Conservation (phyloP, 2,113 vertebrate genomes). For the Lampris incognitus region DNA sequence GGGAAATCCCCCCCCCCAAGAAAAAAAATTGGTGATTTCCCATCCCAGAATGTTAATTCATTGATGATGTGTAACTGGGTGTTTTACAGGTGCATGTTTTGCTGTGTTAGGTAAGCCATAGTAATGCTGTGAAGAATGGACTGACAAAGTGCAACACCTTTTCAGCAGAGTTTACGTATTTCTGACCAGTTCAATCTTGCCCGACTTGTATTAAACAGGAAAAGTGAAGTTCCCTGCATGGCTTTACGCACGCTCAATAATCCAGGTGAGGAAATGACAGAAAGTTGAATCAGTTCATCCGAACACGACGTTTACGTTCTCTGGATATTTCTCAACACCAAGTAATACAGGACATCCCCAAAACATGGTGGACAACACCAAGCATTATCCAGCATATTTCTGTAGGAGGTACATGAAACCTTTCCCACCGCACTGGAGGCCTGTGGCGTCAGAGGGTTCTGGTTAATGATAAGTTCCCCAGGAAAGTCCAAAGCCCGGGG, state of each 20-base stretch:
- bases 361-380: slow-evolving; percentile 15
- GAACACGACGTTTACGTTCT: too few relatives aligned
- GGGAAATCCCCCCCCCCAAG: too few relatives aligned
- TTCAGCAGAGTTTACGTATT: slow-evolving; percentile 1
- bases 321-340: slow-evolving; percentile 19
- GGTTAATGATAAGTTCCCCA: slow-evolving; percentile 66
- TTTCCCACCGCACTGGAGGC: slow-evolving; percentile 64
- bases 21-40: slow-evolving; percentile 7
- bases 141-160: slow-evolving; percentile 19
- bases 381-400: slow-evolving; percentile 27
- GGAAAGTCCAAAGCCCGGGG: slow-evolving; percentile 66
- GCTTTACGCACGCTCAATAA: too few relatives aligned
- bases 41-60: not conserved
- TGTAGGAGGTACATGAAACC: slow-evolving; percentile 39
- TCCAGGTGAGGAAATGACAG: too few relatives aligned
- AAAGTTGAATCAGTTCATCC: too few relatives aligned
- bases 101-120: slow-evolving; percentile 38
- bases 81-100: slow-evolving; percentile 30
- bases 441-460: slow-evolving; percentile 68
- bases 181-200: slow-evolving; percentile 15
- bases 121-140: slow-evolving; percentile 9
- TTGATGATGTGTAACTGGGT: slow-evolving; percentile 27
- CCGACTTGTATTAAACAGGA: slow-evolving; percentile 1
- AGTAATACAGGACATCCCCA: slow-evolving; percentile 26
- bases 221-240: slow-evolving; percentile 2